These are phyloP conservation scores for Cataglyphis cursor DNA, from an alignment of 2,888 invertebrate genomes.

Conservation along the genomic window DNA sequence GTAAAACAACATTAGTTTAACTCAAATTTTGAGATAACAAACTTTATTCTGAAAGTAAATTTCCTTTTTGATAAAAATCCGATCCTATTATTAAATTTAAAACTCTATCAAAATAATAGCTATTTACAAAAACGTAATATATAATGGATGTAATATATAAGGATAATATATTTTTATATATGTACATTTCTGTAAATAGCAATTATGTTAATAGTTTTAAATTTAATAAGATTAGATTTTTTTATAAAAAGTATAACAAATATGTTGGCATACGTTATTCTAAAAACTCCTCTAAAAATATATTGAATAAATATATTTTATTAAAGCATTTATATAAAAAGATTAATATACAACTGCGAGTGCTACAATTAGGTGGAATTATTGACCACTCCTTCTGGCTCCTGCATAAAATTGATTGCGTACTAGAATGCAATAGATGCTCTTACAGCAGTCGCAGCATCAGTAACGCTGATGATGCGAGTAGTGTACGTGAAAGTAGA, in stretches of 20 bases:
- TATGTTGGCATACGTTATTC: not conserved
- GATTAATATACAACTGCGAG: not conserved
- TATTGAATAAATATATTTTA: not conserved
- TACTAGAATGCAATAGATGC: slow-evolving; percentile 51
- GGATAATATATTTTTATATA: not conserved
- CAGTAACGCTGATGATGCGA: slow-evolving; percentile 65
- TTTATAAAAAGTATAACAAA: not conserved
- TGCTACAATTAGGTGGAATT: slow-evolving; percentile 8
- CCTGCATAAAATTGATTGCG: slow-evolving; percentile 35
- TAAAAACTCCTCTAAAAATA: slow-evolving; percentile 4
- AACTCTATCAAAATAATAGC: not conserved
- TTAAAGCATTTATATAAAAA: not conserved
- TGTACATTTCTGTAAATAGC: not conserved
- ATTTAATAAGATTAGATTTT: too few species aligned
- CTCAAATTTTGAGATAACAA: not conserved
- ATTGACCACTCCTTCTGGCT: slow-evolving; percentile 15
- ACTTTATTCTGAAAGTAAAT: not conserved
- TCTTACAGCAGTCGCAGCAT: slow-evolving; percentile 56
- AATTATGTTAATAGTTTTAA: too few species aligned
- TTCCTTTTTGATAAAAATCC: not conserved
- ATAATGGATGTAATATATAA: too few species aligned
- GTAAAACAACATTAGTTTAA: not conserved
- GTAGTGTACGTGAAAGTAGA: slow-evolving; percentile 71
- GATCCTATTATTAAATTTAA: not conserved
- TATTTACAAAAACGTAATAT: not conserved